Base-by-base conservation (phyloP, 2,113 vertebrate genomes). In the Microtus ochrogaster region DNA sequence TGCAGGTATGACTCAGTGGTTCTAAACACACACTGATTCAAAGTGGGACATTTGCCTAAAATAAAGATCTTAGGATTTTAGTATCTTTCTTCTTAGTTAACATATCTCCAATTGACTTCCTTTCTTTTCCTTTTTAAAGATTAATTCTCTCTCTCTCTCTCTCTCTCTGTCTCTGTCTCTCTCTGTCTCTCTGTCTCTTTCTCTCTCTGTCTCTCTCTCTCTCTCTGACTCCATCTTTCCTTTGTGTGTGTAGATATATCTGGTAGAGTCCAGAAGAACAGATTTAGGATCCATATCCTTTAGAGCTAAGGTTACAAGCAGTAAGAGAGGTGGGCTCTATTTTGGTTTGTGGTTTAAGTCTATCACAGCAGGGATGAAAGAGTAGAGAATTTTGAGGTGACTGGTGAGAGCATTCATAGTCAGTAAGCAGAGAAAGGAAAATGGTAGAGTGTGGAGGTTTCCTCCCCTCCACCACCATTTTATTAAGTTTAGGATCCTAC, bases 11-110 rank as follows among this genome's bases (percentile, higher is more conserved):
- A 92, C 49, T 26, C 11, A 10, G 16, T 21, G 22, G 41, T 39
- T 72, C 39, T 79, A 58, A 92, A 49, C 5, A 95, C 36, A 89
- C 19, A 33, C 41, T 63, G 65, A 66, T 79, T 90, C 84, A 44
- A 83, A 96, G 2, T 39, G 63, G 33, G 12, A 63, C 58, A 61
- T 94, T 83, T 66, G 13, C 49, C 26, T 9, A 2, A 79, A 96
- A 92, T 74, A 41, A 83, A 83, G 12, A 41, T 93, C 84, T 94
- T 36, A 89, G 24, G 6, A 79, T 90, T 95, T 44, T 83, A 17
- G 3, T 39, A 21, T 33, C 17, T 5, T 72, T 4, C 28, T 86
- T 94, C 26, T 91, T 95, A 70, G 83, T 68, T 65, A 89, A 33
- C 52, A 12, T 81, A 21, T 44, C 36, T 47, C 90, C 73, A 30